Percentiles rank a stretch among this genome's conserved stretches.
Conservation (phyloP, 2,113 vertebrate genomes). For the Hyperopisus bebe region DNA sequence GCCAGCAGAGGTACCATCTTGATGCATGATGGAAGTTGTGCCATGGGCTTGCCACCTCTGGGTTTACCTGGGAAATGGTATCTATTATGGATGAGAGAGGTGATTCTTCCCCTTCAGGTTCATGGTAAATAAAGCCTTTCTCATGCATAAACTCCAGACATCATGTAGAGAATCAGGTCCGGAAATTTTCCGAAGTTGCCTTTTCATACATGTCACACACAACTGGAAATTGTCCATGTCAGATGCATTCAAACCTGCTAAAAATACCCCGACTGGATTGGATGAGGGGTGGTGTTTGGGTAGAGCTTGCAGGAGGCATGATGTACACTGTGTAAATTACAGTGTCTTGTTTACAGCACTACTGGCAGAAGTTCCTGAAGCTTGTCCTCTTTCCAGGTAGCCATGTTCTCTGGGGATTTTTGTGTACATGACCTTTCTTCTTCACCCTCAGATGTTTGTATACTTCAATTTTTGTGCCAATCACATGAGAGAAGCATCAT, state of each 20-base stretch:
- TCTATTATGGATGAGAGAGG: not conserved
- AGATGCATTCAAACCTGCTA: not conserved
- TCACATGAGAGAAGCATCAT: not conserved
- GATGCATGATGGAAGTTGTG: not conserved
- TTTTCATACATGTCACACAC: not conserved
- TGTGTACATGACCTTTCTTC: not conserved
- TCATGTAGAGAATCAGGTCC: not conserved
- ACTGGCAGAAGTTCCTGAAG: not conserved
- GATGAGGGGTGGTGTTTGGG: not conserved
- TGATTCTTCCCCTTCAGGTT: not conserved
- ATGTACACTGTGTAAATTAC: not conserved
- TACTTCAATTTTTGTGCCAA: not conserved
- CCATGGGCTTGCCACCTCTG: not conserved
- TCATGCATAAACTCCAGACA: not conserved
- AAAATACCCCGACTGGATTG: not conserved
- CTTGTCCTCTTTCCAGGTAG: not conserved
- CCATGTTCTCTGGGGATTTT: not conserved
- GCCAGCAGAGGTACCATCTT: slow-evolving; percentile 2
- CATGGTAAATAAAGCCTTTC: not conserved
- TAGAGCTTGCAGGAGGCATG: not conserved
- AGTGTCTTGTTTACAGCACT: not conserved
- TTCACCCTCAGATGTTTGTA: not conserved
- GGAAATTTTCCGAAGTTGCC: not conserved
- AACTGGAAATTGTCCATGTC: not conserved
- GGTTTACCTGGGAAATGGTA: not conserved